Evolutionary conservation across 2,888 invertebrate species (phyloP).

Genomic region (Osmoderma eremita): DNA sequence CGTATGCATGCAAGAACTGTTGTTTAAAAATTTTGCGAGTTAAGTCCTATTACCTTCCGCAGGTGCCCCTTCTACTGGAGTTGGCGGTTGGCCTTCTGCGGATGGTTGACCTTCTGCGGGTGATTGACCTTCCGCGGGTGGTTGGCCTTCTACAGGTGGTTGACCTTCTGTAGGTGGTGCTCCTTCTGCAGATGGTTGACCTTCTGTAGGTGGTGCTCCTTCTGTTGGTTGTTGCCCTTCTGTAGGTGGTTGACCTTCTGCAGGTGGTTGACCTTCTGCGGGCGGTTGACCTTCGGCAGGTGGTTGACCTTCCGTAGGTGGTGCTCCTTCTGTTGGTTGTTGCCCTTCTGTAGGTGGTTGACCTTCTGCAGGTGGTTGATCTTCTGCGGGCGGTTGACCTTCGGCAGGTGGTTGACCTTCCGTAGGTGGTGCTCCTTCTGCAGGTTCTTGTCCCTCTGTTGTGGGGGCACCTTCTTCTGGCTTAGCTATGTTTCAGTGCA

Average conservation of each 20-base stretch:
- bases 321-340: conserved; percentile 53
- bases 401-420: conserved; percentile 49
- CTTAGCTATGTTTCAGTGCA: too few species aligned
- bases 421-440: conserved; percentile 55
- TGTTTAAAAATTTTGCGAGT: too few species aligned
- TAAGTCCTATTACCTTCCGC: too few species aligned
- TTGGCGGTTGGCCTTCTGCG: conserved; percentile 41
- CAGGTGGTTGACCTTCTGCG: too few species aligned
- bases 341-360: too few species aligned
- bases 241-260: too few species aligned
- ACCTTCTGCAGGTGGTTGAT: too few species aligned
- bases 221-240: conserved; percentile 52
- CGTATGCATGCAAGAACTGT: too few species aligned
- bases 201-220: conserved; percentile 56
- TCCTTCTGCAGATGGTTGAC: conserved; percentile 46
- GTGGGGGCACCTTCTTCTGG: conserved; percentile 51
- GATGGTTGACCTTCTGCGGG: conserved; percentile 48
- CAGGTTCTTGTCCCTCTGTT: conserved; percentile 47
- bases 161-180: too few species aligned
- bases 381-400: too few species aligned
- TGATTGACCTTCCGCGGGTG: conserved; percentile 56
- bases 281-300: too few species aligned
- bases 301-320: conserved; percentile 57
- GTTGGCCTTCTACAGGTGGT: too few species aligned
- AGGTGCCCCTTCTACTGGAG: conserved; percentile 48